Conservation (phyloP, 2,113 vertebrate genomes). For the Microcebus lehilahytsara region DNA sequence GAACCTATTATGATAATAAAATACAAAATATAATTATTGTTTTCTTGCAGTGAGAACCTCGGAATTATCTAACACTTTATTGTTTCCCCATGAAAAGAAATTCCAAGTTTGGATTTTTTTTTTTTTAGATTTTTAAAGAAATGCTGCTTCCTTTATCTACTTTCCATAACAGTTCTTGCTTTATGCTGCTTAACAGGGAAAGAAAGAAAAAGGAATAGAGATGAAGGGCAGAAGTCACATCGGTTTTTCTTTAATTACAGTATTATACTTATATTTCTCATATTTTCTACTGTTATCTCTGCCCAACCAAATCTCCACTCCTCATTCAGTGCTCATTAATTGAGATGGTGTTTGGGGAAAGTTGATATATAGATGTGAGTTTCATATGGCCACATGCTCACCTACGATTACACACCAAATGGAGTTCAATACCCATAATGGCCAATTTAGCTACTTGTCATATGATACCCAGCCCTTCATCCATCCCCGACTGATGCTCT, state of each 20-base stretch:
- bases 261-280: conserved; percentile 28
- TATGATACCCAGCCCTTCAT: background rate
- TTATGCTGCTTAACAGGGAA: conserved; percentile 18
- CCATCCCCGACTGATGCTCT: background rate
- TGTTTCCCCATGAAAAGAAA: conserved; percentile 79
- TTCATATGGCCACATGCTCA: conserved; percentile 48
- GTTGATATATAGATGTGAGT: conserved; percentile 34
- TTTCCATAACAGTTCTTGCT: conserved; percentile 46
- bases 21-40: conserved; percentile 82
- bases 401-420: conserved; percentile 51
- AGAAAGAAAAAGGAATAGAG: conserved; percentile 19
- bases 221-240: conserved; percentile 35
- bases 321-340: conserved; percentile 55
- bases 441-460: conserved; percentile 61
- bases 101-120: conserved; percentile 36
- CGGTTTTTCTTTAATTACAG: conserved; percentile 35
- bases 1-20: conserved; percentile 81
- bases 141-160: conserved; percentile 20
- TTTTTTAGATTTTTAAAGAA: conserved; percentile 60
- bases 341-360: conserved; percentile 55
- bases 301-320: background rate
- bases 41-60: conserved; percentile 78
- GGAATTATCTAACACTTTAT: conserved; percentile 78
- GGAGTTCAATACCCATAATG: conserved; percentile 39
- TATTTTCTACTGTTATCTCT: conserved; percentile 29